These are phyloP conservation scores for Tylochromis polylepis DNA, from an alignment of 2,113 vertebrate genomes.

Conservation along the genomic window DNA sequence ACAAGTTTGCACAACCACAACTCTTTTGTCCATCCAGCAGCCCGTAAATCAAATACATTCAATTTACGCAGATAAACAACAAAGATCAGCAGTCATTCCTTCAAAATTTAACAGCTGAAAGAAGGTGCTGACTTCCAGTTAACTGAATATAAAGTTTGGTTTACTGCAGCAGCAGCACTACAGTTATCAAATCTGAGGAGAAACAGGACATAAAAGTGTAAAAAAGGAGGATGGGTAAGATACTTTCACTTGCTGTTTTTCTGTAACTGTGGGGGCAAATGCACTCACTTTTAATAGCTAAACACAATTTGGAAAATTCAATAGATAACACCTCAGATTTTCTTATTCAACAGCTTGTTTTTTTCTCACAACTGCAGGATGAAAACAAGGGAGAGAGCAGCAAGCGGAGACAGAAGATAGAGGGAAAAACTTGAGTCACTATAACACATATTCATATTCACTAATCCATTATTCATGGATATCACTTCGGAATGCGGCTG, in stretches of 20 bases:
- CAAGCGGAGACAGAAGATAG: slow-evolving; percentile 16
- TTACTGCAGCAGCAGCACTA: not conserved
- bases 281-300: not conserved
- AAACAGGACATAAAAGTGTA: not conserved
- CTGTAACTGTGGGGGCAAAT: not conserved
- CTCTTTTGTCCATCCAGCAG: not conserved
- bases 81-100: not conserved
- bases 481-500: slow-evolving; percentile 51
- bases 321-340: slow-evolving; percentile 6
- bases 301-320: slow-evolving; percentile 25
- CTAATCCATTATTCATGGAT: slow-evolving; percentile 62
- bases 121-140: not conserved
- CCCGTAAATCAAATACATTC: not conserved
- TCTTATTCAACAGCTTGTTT: slow-evolving; percentile 7
- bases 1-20: not conserved
- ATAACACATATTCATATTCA: slow-evolving; percentile 47
- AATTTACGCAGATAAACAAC: not conserved
- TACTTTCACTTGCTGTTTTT: too few relatives aligned
- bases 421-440: slow-evolving; percentile 38
- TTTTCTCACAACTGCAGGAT: not conserved
- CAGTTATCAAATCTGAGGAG: not conserved
- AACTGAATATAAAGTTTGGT: not conserved
- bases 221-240: fast-evolving
- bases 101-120: not conserved
- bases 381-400: slow-evolving; percentile 9